A percentile compares a stretch with the other conserved stretches of the same genome.
These are phyloP conservation scores for Helostoma temminkii DNA, from an alignment of 2,797 vertebrate species.

Conservation along the genomic window DNA sequence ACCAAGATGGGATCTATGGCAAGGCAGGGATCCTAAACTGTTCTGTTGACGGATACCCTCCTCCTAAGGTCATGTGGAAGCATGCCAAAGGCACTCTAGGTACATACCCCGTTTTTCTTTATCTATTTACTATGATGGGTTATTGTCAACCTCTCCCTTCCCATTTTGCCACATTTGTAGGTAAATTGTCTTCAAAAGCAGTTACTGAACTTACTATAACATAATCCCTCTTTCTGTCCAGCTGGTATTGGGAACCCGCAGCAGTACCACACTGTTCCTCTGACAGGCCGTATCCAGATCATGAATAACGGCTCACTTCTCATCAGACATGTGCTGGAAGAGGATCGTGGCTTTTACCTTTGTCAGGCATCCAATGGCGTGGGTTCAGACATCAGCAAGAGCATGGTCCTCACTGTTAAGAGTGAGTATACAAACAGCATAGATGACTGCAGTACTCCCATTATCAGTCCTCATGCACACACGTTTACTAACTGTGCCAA, in stretches of 20 bases:
- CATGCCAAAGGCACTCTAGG: constrained; percentile 91
- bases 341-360: constrained; percentile 97
- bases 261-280: constrained; percentile 97
- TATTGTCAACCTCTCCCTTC: constrained; percentile 15
- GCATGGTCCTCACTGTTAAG: constrained; percentile 98
- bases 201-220: not conserved
- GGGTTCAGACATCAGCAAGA: constrained; percentile 99
- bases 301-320: constrained; percentile 96
- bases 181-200: constrained; percentile 12
- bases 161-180: constrained; percentile 10
- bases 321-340: constrained; percentile 96
- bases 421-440: constrained; percentile 84
- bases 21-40: constrained; percentile 97
- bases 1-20: constrained; percentile 98
- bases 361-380: constrained; percentile 99
- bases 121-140: constrained; percentile 18
- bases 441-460: constrained; percentile 29
- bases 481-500: constrained; percentile 44
- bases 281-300: constrained; percentile 98
- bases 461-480: constrained; percentile 50
- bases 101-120: constrained; percentile 43
- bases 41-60: constrained; percentile 96
- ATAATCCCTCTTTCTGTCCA: constrained; percentile 44
- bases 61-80: constrained; percentile 99
- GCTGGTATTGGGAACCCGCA: constrained; percentile 95